Base-by-base conservation (phyloP, 2,113 vertebrate species). In the Rafetus swinhoei region DNA sequence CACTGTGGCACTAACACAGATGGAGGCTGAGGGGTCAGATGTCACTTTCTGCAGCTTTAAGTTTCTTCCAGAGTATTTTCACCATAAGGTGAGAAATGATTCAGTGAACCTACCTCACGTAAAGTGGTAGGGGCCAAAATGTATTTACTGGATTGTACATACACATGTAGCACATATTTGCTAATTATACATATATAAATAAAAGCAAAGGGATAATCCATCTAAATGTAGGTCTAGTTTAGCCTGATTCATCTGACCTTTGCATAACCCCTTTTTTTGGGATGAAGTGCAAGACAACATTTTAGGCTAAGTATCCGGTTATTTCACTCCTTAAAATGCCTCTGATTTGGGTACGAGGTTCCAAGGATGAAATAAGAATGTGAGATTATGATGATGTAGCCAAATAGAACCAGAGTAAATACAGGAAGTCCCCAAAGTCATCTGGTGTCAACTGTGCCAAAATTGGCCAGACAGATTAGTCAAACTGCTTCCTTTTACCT, bases 401-500 rank as follows among this genome's bases (percentile, higher is more conserved):
- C 65, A 72, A 72, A 72, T 21, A 35, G n/a, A 72, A 72, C 10
- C 65, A 72, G 18, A 32, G 65, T 72, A 72, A 72, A 72, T n/a
- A 72, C 18, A 72, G 18, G 32, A 72, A 72, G 65, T 72, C 18
- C n/a, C 32, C 18, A 21, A 69, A 35, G 65, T 19, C 57, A 84
- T 55, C 24, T 9, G 3, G 0, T 0, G 8, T 79, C 6, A 57
- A 79, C 56, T 39, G 16, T 6, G 85, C 81, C 56, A 60, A 24
- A 80, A 35, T 5, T 74, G 82, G 62, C 74, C 25, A 91, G 59
- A 39, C 62, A 0, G 1, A 39, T 24, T 92, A 79, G 92, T 93
- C 79, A 94, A 92, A 79, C 18, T 62, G 59, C 59, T 79, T 76
- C 89, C 62, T 52, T 93, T 98, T 96, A 99, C 99, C 99, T 99